These are phyloP conservation scores for Bovichtus variegatus DNA, from an alignment of 2,797 vertebrate species.

Conservation along the genomic window DNA sequence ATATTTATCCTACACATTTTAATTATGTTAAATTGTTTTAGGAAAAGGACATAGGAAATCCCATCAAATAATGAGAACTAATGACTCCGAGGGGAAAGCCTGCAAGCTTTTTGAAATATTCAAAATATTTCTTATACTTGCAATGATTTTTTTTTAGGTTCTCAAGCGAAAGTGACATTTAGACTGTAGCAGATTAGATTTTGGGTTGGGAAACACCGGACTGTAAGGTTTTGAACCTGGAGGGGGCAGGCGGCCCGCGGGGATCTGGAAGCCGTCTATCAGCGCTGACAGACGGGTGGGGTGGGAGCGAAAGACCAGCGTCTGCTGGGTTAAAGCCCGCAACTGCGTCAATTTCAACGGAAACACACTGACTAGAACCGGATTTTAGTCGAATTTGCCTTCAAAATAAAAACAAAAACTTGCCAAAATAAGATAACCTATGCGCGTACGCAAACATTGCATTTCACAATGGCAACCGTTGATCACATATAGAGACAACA, in stretches of 20 bases:
- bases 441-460: accelerated
- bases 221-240: constrained; percentile 3
- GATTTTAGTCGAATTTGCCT: accelerated
- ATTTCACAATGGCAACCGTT: not conserved
- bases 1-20: not conserved
- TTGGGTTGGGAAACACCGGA: not conserved
- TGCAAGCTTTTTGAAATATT: not conserved
- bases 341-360: not conserved
- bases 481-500: not conserved
- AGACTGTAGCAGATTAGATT: not conserved
- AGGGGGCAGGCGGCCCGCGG: constrained; percentile 13
- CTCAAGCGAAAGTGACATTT: not conserved
- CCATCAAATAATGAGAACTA: not conserved
- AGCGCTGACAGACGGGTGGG: constrained; percentile 30
- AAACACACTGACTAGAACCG: not conserved
- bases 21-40: not conserved
- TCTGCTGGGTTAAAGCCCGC: constrained; percentile 27
- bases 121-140: not conserved
- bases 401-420: constrained; percentile 48
- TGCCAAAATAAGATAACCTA: not conserved
- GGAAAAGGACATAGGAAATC: not conserved
- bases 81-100: not conserved
- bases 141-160: not conserved
- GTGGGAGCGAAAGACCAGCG: constrained; percentile 32
- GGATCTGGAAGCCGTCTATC: constrained; percentile 25